Evolutionary conservation across 2,113 vertebrate species (phyloP).

Genomic region (Brachyistius frenatus): DNA sequence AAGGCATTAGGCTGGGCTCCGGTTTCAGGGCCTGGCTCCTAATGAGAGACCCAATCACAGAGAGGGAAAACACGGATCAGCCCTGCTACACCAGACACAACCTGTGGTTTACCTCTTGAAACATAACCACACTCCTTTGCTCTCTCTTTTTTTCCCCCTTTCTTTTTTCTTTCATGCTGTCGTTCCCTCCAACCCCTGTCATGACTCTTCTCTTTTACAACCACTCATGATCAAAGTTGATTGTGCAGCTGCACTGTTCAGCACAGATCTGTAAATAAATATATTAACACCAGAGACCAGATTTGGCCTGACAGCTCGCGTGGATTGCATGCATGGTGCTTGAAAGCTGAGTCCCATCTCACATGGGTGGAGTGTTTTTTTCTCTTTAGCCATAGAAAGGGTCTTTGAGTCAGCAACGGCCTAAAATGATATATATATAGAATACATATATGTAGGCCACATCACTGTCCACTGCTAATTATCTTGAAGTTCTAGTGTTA

Average conservation of each 20-base stretch:
- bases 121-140: constrained; percentile 70
- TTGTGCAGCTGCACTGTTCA: constrained; percentile 70
- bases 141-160: constrained; percentile 42
- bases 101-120: constrained; percentile 83
- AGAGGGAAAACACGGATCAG: constrained; percentile 82
- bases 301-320: constrained; percentile 40
- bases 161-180: constrained; percentile 41
- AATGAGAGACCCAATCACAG: constrained; percentile 85
- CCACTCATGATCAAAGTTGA: constrained; percentile 73
- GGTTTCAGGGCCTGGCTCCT: constrained; percentile 83
- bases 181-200: constrained; percentile 65
- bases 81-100: constrained; percentile 78
- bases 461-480: neutral
- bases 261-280: constrained; percentile 75
- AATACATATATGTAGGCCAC: constrained; percentile 18
- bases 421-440: constrained; percentile 8
- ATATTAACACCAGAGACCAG: constrained; percentile 66
- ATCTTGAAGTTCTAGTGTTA: neutral
- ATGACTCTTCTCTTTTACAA: constrained; percentile 61
- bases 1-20: constrained; percentile 83
- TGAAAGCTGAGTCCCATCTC: constrained; percentile 23
- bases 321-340: constrained; percentile 30
- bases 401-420: neutral
- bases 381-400: neutral
- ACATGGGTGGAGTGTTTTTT: constrained; percentile 21